Evolutionary conservation across 2,888 invertebrate genomes (phyloP).

Genomic region (Tenodera sinensis): DNA sequence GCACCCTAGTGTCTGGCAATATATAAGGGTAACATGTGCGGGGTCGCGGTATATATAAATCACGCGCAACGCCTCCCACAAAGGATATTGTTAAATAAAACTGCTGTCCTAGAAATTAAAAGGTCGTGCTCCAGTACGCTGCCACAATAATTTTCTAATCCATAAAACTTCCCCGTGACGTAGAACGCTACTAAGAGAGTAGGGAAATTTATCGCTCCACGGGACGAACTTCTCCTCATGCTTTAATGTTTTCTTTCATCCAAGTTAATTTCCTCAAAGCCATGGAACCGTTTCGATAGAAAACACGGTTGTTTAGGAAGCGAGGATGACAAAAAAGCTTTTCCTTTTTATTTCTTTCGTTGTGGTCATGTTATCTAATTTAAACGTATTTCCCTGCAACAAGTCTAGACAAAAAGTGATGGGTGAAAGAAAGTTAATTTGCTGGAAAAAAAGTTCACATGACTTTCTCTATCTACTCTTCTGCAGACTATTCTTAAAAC

Average conservation of each 20-base stretch:
- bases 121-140: not conserved
- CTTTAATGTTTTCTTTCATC: not conserved
- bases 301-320: not conserved
- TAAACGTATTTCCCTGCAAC: too few relatives aligned
- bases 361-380: too few relatives aligned
- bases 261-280: not conserved
- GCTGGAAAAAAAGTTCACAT: too few relatives aligned
- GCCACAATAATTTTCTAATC: not conserved
- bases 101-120: not conserved
- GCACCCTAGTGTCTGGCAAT: not conserved
- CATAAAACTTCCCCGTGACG: not conserved
- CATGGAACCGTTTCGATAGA: not conserved
- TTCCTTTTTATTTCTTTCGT: too few relatives aligned
- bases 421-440: too few relatives aligned
- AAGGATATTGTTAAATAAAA: not conserved
- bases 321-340: too few relatives aligned
- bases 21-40: not conserved
- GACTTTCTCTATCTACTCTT: too few relatives aligned
- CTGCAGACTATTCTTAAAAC: too few relatives aligned
- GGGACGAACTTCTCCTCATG: not conserved
- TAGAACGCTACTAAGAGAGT: not conserved
- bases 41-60: not conserved
- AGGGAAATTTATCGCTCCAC: not conserved
- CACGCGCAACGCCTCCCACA: too few relatives aligned
- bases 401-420: too few relatives aligned